A percentile compares a stretch with the other conserved stretches of the same genome.
These are phyloP conservation scores for Desmodus rotundus DNA, from an alignment of 2,113 vertebrate genomes.

Conservation along the genomic window DNA sequence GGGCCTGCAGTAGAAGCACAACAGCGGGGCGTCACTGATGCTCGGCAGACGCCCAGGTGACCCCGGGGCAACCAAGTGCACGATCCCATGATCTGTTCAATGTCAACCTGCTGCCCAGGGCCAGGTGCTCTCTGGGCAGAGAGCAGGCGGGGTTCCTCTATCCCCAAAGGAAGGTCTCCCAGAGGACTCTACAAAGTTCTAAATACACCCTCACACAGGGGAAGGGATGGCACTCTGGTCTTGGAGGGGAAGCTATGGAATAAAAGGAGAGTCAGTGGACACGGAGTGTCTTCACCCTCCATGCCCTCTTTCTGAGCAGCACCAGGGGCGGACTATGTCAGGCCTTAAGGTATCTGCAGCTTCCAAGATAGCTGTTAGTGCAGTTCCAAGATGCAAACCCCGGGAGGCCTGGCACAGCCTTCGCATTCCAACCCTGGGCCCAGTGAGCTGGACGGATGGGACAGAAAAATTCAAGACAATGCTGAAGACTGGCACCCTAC, in stretches of 20 bases:
- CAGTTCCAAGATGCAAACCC: neutral
- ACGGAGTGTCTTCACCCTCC: neutral
- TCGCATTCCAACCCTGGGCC: neutral
- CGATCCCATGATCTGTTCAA: rapidly evolving
- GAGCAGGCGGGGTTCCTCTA: neutral
- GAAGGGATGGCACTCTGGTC: neutral
- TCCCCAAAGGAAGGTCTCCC: neutral
- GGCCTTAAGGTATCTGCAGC: neutral
- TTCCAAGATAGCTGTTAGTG: neutral
- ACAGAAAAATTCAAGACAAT: neutral
- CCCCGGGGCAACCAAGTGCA: rapidly evolving
- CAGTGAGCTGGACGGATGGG: neutral
- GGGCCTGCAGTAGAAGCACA: slow-evolving; percentile 80
- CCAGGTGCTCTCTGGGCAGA: neutral
- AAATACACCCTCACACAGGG: neutral
- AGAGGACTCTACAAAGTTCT: neutral
- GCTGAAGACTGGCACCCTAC: slow-evolving; percentile 50
- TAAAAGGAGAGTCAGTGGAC: rapidly evolving
- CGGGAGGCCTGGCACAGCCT: neutral
- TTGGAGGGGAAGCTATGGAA: neutral
- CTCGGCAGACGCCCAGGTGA: neutral
- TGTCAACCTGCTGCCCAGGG: neutral
- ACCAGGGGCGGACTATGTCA: neutral
- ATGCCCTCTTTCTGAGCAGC: slow-evolving; percentile 35
- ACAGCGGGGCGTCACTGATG: neutral